These are phyloP conservation scores for Peromyscus leucopus DNA, from an alignment of 2,113 vertebrate genomes.

Conservation along the genomic window DNA sequence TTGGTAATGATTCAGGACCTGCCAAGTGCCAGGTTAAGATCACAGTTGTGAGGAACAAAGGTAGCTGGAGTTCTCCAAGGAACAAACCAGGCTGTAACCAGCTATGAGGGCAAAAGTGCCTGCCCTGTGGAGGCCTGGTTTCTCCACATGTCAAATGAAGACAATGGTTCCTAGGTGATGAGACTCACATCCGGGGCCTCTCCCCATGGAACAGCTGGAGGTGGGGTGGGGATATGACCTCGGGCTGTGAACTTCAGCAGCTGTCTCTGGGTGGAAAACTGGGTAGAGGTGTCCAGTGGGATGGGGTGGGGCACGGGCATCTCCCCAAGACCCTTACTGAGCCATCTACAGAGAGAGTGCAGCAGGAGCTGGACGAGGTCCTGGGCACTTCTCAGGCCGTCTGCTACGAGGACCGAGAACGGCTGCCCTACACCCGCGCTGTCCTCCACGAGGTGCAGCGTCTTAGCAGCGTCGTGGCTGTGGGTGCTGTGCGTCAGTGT, in stretches of 20 bases:
- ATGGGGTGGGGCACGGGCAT: not conserved
- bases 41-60: not conserved
- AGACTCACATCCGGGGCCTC: not conserved
- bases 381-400: slow-evolving; percentile 56
- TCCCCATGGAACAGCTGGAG: not conserved
- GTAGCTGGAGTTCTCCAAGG: not conserved
- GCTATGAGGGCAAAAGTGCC: not conserved
- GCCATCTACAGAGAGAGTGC: slow-evolving; percentile 79
- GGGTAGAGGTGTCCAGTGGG: not conserved
- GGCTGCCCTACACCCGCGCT: slow-evolving; percentile 3
- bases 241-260: not conserved
- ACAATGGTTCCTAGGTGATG: not conserved
- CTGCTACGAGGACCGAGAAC: slow-evolving; percentile 71
- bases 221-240: not conserved
- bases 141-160: not conserved
- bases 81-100: not conserved
- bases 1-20: not conserved
- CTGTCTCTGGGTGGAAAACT: not conserved
- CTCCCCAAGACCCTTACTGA: not conserved
- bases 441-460: slow-evolving; percentile 71
- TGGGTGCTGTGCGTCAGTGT: slow-evolving; percentile 75
- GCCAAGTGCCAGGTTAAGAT: not conserved
- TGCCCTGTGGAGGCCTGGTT: not conserved
- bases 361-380: slow-evolving; percentile 27
- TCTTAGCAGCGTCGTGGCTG: slow-evolving; percentile 76